Evolutionary conservation across 23 tunicate species (phyloP), one percentile per base, ranked within the genome.

Genomic region (Ascidia mentula): DNA sequence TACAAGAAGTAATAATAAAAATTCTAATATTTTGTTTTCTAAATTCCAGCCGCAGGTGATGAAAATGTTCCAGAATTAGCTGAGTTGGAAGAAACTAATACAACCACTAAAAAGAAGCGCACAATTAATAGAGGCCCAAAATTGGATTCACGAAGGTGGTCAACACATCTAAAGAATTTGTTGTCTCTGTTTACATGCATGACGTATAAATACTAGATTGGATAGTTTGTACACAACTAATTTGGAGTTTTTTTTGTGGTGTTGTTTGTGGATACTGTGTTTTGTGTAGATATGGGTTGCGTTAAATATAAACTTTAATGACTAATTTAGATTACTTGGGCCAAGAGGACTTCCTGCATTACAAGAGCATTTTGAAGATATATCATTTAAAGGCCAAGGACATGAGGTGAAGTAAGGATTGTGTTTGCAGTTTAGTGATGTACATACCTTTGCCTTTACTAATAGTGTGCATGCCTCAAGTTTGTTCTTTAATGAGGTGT

Each of bases 61-160:
- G 80, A 79, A 9, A 46, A 85, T 34, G 82, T 65, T 2, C 80
- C 84, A 20, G 74, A 59, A 9, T 40, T 87, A 22, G 87, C 93
- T 70, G 96, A 85, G 38, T 42, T 92, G 73, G 97, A 92, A 75
- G 86, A 80, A 70, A 85, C 77, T 5, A 87, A 84, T 30, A 73
- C 90, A 76, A 60, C 83, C 12, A 46, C 80, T n/a, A 86, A 80
- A 69, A 92, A 82, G 78, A 87, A 79, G 80, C 38, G 79, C 35
- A 82, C 85, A 15, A 78, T 87, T 2, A 93, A 93, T 6, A 80
- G 94, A 18, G 92, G 85, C 24, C 98, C 98, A 9, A 93, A 93
- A 84, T 74, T 93, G 24, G 98, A 93, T 72, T 34, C 83, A 0
- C 79, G 72, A 79, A 36, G 90, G 90, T 86, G 75, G n/a, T n/a